Evolutionary conservation across 2,113 vertebrate genomes (phyloP).

Genomic region (rat (Rattus norvegicus)): GRCr8 NC_086024.1:72774501-72775000

Average conservation of each 20-base stretch:
- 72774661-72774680: constrained; percentile 54
- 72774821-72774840: constrained; percentile 20
- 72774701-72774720: constrained; percentile 49
- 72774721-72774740: constrained; percentile 61
- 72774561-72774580: not conserved
- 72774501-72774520: not conserved
- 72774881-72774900: constrained; percentile 1
- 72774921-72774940: not conserved
- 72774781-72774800: constrained; percentile 47
- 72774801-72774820: constrained; percentile 60
- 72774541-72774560: constrained; percentile 9
- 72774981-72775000: not conserved
- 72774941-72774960: not conserved
- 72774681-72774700: constrained; percentile 59
- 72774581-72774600: not conserved
- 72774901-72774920: not conserved
- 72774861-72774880: constrained; percentile 23
- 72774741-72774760: constrained; percentile 60
- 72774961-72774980: not conserved
- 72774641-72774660: constrained; percentile 45
- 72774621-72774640: constrained; percentile 37
- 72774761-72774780: not conserved
- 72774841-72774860: constrained; percentile 51
- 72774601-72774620: not conserved
- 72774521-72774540: not conserved